These are phyloP conservation scores for Sycobia sp. DNA, from an alignment of 1,140 invertebrate species.

Conservation along the genomic window DNA sequence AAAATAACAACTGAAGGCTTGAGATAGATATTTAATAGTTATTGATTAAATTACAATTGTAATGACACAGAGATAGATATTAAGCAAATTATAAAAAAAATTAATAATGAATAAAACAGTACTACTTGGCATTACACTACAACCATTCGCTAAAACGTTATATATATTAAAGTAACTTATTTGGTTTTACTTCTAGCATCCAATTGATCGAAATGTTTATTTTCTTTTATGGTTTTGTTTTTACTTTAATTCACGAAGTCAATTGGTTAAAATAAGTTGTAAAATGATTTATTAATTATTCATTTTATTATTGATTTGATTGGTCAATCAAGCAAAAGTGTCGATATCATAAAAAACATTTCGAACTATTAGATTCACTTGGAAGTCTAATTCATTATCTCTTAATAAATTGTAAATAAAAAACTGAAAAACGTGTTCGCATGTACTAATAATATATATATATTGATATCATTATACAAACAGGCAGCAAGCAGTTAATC, in stretches of 20 bases:
- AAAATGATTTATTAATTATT: constrained; percentile 3
- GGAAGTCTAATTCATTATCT: constrained; percentile 23
- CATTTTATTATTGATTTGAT: no score
- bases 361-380: constrained; percentile 32
- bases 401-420: constrained; percentile 23
- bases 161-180: constrained; percentile 12
- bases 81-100: constrained; percentile 32
- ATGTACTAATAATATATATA: constrained; percentile 17
- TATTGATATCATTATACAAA: constrained; percentile 43
- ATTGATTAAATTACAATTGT: constrained; percentile 26
- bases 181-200: constrained; percentile 20
- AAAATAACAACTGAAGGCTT: constrained; percentile 18
- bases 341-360: constrained; percentile 4
- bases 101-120: constrained; percentile 26
- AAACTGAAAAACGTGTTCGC: constrained; percentile 28
- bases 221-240: no score
- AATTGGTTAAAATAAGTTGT: background rate
- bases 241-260: no score
- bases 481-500: constrained; percentile 59
- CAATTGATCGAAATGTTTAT: constrained; percentile 30
- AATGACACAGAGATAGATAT: constrained; percentile 23
- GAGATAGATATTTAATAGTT: constrained; percentile 19
- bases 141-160: constrained; percentile 43
- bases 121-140: constrained; percentile 42
- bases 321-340: background rate